Evolutionary conservation across 37 sponge, comb jelly and placozoan genomes (phyloP), one percentile per base, ranked within the genome.

Genomic region (Lycopodina hypogea): DNA sequence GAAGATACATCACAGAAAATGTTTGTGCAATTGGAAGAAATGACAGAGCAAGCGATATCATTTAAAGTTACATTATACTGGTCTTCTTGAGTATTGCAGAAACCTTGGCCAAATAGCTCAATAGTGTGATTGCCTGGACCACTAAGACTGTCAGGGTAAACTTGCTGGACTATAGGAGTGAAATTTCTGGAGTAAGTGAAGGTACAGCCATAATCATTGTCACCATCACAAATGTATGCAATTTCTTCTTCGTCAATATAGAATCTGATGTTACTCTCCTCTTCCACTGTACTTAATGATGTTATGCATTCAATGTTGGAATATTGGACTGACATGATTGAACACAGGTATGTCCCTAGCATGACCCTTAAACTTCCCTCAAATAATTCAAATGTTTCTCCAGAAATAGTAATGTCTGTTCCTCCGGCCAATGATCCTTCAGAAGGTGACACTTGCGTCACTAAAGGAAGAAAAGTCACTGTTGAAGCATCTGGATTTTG

Each of bases 341-440:
- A 30, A 33, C 87, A 87, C 8, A 22, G 3, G 0, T 33, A 4
- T 30, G 40, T 50, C 19, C 76, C 81, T 28, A 84, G 53, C 4
- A 4, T 48, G 61, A 84, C 77, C 12, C 2, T 57, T 9, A 88
- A 23, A 29, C 21, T 21, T 28, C 30, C 59, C 0, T 65, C 56
- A 22, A 26, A 23, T 12, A 74, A 62, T 1, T 40, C 38, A 42
- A 92, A 88, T 7, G 61, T 71, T 22, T 35, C 65, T 33, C 92
- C 92, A 40, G 42, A 26, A 22, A 92, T 84, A 17, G 68, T 69
- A 45, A 92, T 22, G 42, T 77, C 61, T 4, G 85, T 87, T 8
- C 92, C 92, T 58, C 93, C 93, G 0, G 65, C 56, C 24, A 71
- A 34, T 4, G 89, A 88, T 0, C 93, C 90, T 15, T 67, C 37